phyloP scores from a whole-genome alignment of 2,113 vertebrate genomes.

The Peromyscus californicus region DNA sequence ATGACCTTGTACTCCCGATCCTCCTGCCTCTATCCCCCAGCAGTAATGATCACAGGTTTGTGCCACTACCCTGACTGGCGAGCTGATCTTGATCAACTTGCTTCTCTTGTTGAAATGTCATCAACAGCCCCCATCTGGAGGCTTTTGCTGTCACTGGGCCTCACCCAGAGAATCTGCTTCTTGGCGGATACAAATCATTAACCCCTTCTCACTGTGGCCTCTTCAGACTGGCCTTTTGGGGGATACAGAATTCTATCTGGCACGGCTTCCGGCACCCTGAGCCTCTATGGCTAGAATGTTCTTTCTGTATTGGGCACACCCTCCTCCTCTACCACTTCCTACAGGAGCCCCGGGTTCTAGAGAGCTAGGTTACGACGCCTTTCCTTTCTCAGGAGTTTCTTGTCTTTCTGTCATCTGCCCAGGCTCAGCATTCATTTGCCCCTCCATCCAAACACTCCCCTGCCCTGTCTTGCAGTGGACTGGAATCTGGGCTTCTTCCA shows the following conservation, averaged over 20 bases:
- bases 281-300: too few relatives aligned
- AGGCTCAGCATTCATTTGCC: accelerated
- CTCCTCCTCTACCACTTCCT: not conserved
- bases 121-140: not conserved
- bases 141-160: not conserved
- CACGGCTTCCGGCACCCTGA: accelerated
- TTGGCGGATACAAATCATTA: not conserved
- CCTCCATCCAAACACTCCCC: accelerated
- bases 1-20: not conserved
- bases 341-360: accelerated
- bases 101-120: not conserved
- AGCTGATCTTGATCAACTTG: not conserved
- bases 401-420: accelerated
- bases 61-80: not conserved
- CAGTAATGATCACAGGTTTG: not conserved
- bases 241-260: accelerated
- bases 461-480: accelerated
- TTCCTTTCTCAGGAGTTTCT: not conserved
- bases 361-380: not conserved
- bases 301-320: not conserved
- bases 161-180: not conserved
- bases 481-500: accelerated
- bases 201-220: not conserved
- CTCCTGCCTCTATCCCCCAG: not conserved
- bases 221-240: not conserved